These are phyloP conservation scores for Vollenhovia emeryi DNA, from an alignment of 1,140 invertebrate species.

Conservation along the genomic window DNA sequence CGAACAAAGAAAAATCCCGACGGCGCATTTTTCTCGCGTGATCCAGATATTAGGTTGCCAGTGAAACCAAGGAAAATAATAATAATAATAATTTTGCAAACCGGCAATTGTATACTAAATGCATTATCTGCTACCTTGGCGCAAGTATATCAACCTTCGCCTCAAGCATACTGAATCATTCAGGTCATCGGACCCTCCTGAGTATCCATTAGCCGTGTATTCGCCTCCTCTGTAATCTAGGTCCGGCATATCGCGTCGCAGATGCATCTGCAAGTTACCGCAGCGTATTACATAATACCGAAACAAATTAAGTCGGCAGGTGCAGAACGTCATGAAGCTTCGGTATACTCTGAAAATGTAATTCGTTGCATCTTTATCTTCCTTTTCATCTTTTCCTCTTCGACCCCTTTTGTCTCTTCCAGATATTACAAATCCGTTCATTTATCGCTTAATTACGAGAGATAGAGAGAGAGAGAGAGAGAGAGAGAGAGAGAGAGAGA, in stretches of 20 bases:
- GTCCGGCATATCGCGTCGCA: not conserved
- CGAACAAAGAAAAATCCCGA: not conserved
- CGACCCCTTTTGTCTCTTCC: not conserved
- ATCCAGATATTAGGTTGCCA: not conserved
- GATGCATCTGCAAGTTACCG: constrained; percentile 2
- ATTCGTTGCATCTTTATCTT: not conserved
- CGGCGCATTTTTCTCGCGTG: not conserved
- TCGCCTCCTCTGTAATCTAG: constrained; percentile 28
- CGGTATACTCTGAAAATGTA: not conserved
- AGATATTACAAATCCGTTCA: not conserved
- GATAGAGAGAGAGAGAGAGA: too few relatives aligned
- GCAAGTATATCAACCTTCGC: constrained; percentile 8
- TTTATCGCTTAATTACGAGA: constrained; percentile 4
- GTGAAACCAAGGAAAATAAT: not conserved
- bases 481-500: too few relatives aligned
- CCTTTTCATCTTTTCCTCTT: not conserved
- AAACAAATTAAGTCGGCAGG: constrained; percentile 14
- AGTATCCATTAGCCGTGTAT: not conserved
- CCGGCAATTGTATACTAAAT: not conserved
- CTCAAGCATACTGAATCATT: constrained; percentile 41
- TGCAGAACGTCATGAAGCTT: not conserved
- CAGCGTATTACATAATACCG: constrained; percentile 3
- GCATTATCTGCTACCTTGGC: not conserved
- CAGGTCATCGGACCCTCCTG: constrained; percentile 23
- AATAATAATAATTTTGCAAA: not conserved